Percentiles rank a stretch among this genome's conserved stretches.
phyloP scores from a whole-genome alignment of 2,888 invertebrate species.

The Drosophila recens region DNA sequence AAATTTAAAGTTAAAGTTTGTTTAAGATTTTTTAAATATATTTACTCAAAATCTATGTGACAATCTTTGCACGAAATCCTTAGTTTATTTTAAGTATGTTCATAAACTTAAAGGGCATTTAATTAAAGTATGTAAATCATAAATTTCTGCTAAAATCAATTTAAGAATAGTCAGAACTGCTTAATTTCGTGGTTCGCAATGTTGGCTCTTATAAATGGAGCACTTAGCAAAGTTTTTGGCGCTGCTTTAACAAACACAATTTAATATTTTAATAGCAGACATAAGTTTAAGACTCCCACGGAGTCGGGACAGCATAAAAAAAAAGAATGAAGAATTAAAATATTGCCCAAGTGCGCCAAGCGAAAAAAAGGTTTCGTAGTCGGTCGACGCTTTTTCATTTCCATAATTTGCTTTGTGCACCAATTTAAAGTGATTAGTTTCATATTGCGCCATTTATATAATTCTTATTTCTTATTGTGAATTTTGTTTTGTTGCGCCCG shows the following conservation, averaged over 20 bases:
- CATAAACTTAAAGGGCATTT: neutral
- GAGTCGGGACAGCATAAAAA: neutral
- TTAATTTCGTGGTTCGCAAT: neutral
- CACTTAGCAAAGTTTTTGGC: slow-evolving; percentile 36
- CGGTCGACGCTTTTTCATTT: slow-evolving; percentile 49
- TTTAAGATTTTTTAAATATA: too few species aligned
- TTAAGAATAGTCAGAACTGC: neutral
- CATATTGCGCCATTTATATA: slow-evolving; percentile 73
- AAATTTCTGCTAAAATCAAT: neutral
- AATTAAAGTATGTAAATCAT: neutral
- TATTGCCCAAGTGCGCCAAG: slow-evolving; percentile 4
- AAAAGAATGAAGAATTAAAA: neutral
- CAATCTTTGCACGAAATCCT: too few species aligned
- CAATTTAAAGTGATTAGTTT: slow-evolving; percentile 80
- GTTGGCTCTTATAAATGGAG: slow-evolving; percentile 43
- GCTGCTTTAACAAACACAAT: slow-evolving; percentile 45
- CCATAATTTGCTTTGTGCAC: slow-evolving; percentile 66
- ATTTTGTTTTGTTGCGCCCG: slow-evolving; percentile 42
- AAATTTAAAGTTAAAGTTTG: too few species aligned
- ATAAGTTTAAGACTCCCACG: slow-evolving; percentile 50
- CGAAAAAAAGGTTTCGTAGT: slow-evolving; percentile 50
- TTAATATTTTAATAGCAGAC: slow-evolving; percentile 66
- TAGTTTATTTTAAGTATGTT: too few species aligned
- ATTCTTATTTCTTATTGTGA: slow-evolving; percentile 55
- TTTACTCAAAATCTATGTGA: too few species aligned